Evolutionary conservation across 2,888 invertebrate species (phyloP).

Genomic region (Eucera pruinosa): DNA sequence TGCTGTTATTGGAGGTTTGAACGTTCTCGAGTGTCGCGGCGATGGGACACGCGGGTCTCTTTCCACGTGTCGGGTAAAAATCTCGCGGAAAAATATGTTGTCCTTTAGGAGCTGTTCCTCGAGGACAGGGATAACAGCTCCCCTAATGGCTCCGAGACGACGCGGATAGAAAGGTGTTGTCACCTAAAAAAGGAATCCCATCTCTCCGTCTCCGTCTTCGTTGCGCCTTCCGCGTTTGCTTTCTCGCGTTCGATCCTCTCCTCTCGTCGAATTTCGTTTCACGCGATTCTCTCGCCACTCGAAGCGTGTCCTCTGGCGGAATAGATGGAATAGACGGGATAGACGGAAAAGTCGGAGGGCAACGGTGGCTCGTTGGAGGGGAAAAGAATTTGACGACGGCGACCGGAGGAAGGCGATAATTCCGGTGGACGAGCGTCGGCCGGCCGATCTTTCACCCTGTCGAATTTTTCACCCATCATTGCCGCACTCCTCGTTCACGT

Average conservation of each 20-base stretch:
- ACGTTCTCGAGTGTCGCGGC: no score
- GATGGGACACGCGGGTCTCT: background rate
- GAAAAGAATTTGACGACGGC: no score
- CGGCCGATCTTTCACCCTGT: constrained; percentile 32
- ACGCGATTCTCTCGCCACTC: no score
- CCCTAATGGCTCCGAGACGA: constrained; percentile 42
- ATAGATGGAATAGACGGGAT: no score
- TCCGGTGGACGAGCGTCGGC: no score
- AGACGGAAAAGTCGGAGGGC: no score
- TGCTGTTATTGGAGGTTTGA: no score
- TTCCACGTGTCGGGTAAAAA: background rate
- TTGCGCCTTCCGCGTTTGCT: background rate
- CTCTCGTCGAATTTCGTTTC: no score
- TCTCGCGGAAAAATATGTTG: constrained; percentile 21
- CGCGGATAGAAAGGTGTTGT: constrained; percentile 7
- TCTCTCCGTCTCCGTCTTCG: background rate
- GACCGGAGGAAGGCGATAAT: no score
- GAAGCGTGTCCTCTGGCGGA: no score
- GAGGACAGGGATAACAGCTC: constrained; percentile 28
- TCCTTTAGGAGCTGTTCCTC: constrained; percentile 23
- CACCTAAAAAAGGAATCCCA: background rate
- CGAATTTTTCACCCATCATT: constrained; percentile 38
- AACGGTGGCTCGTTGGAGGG: no score
- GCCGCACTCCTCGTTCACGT: constrained; percentile 4
- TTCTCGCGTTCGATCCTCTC: background rate